phyloP scores from a whole-genome alignment of 53 echinoderm and acorn worm genomes.

The Paracentrotus lividus region DNA sequence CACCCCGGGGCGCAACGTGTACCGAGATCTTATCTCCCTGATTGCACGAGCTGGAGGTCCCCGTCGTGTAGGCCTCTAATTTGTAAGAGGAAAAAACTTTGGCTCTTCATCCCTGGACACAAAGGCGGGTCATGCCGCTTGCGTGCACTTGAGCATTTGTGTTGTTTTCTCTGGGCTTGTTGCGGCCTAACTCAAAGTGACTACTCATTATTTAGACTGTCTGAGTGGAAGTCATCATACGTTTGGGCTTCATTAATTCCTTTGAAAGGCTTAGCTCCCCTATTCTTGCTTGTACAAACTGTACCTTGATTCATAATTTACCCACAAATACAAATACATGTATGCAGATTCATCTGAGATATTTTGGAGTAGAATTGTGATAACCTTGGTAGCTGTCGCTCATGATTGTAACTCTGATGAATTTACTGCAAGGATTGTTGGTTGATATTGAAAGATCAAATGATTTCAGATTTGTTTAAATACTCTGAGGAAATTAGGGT shows the following conservation, averaged over 20 bases:
- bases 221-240: constrained; percentile 40
- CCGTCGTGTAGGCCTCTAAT: constrained; percentile 43
- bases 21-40: constrained; percentile 56
- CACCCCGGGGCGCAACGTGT: constrained; percentile 46
- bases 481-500: neutral
- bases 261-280: constrained; percentile 17
- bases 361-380: neutral
- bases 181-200: constrained; percentile 53
- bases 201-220: constrained; percentile 44
- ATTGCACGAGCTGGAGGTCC: constrained; percentile 49
- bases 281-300: constrained; percentile 35
- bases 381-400: constrained; percentile 11
- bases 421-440: neutral
- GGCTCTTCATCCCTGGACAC: neutral
- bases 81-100: constrained; percentile 53
- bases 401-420: constrained; percentile 4
- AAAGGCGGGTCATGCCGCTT: constrained; percentile 40
- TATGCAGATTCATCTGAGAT: neutral
- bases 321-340: neutral
- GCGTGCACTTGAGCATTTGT: constrained; percentile 33
- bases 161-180: constrained; percentile 28
- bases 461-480: neutral
- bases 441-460: neutral
- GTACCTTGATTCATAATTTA: neutral
- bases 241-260: constrained; percentile 39